A percentile compares a stretch with the other conserved stretches of the same genome.
phyloP scores from a whole-genome alignment of 2,113 vertebrate genomes.

The Cochlearius cochlearius region DNA sequence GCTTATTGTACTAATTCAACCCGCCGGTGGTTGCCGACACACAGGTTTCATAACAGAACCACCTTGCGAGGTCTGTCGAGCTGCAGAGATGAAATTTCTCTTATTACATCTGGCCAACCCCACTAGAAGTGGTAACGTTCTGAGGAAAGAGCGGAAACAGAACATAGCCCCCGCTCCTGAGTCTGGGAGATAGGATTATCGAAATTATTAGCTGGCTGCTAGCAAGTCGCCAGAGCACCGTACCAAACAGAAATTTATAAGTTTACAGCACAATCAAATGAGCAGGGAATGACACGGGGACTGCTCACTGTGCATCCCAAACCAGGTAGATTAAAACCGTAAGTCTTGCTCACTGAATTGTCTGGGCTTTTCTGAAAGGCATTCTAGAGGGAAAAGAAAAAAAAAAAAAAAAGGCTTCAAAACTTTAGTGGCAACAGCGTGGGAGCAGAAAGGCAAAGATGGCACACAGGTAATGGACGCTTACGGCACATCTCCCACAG shows the following conservation, averaged over 20 bases:
- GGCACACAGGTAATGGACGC: background rate
- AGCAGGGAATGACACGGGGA: background rate
- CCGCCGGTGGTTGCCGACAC: background rate
- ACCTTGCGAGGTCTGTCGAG: rapidly evolving
- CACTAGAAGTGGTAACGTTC: background rate
- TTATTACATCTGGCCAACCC: background rate
- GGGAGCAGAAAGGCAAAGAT: background rate
- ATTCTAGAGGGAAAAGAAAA: background rate
- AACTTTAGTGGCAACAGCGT: background rate
- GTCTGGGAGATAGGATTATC: background rate
- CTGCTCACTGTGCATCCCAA: background rate
- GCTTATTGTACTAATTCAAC: background rate
- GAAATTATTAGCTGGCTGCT: background rate
- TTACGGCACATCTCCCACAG: background rate
- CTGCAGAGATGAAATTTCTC: background rate
- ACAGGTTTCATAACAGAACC: background rate
- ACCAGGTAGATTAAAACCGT: background rate
- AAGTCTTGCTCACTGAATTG: background rate
- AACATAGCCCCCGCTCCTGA: background rate
- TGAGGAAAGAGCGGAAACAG: background rate
- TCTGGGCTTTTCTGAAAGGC: background rate
- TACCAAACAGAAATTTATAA: background rate
- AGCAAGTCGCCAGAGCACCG: background rate
- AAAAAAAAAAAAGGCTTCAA: no score
- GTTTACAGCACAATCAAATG: background rate